Evolutionary conservation across 2,888 invertebrate genomes (phyloP).

Genomic region (Corbicula japonica): DNA sequence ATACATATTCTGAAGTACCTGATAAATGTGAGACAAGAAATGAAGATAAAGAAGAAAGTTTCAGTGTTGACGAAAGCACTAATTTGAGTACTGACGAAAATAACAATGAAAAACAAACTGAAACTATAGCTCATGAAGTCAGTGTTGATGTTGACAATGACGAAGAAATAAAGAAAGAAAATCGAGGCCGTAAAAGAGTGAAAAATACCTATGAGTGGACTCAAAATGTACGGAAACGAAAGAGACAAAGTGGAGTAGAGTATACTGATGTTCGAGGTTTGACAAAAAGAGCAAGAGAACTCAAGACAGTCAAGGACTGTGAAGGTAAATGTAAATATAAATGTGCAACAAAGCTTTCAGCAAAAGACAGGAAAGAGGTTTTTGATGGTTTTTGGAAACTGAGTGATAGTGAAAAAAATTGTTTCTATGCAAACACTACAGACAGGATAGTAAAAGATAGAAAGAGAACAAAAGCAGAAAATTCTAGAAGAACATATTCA

Average conservation of each 20-base stretch:
- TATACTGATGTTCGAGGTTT: slow-evolving; percentile 19
- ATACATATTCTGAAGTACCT: not conserved
- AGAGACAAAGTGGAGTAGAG: slow-evolving; percentile 26
- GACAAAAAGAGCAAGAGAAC: slow-evolving; percentile 23
- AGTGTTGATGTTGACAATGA: not conserved
- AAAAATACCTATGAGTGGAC: slow-evolving; percentile 31
- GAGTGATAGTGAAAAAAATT: slow-evolving; percentile 43
- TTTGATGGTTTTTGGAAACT: slow-evolving; percentile 49
- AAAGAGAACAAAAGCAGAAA: slow-evolving; percentile 14
- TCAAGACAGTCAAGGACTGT: slow-evolving; percentile 39
- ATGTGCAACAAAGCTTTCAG: slow-evolving; percentile 26
- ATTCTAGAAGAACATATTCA: slow-evolving; percentile 24
- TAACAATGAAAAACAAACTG: slow-evolving; percentile 1
- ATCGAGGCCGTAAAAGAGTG: slow-evolving; percentile 17
- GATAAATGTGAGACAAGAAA: not conserved
- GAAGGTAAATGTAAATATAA: slow-evolving; percentile 45
- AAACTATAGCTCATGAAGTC: not conserved
- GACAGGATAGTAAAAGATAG: slow-evolving; percentile 32
- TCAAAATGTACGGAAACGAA: slow-evolving; percentile 35
- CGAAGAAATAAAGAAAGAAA: not conserved
- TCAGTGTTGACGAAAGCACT: not conserved
- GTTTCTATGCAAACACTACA: slow-evolving; percentile 45
- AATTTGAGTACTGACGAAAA: not conserved
- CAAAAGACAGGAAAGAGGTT: slow-evolving; percentile 22
- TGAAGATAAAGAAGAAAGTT: not conserved